Conservation (phyloP, 2,797 vertebrate species). For the Sebastes matsubarae region DNA sequence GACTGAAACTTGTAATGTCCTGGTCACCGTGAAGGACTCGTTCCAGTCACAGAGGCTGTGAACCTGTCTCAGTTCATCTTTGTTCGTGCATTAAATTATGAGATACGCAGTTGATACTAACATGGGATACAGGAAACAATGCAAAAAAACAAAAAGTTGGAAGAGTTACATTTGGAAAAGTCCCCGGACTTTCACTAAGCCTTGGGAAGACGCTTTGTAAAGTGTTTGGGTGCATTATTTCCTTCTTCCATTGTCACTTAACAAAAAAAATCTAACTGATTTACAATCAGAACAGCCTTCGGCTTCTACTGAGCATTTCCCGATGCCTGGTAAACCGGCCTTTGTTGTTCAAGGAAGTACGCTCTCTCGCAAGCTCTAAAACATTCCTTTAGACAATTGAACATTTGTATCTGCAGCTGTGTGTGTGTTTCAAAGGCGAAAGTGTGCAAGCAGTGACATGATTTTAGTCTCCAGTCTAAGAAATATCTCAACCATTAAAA, state of each 20-base stretch:
- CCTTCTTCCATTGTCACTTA: neutral
- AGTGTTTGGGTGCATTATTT: neutral
- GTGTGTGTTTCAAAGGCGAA: slow-evolving; percentile 23
- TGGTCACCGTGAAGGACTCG: neutral
- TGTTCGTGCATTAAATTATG: neutral
- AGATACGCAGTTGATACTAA: neutral
- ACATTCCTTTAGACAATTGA: slow-evolving; percentile 57
- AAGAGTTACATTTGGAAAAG: neutral
- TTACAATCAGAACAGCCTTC: slow-evolving; percentile 29
- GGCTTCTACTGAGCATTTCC: slow-evolving; percentile 35
- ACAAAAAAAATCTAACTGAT: slow-evolving; percentile 13
- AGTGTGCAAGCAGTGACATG: neutral
- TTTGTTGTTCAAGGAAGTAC: slow-evolving; percentile 59
- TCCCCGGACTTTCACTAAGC: neutral
- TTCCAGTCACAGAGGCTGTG: neutral
- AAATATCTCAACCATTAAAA: neutral
- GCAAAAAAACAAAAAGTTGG: neutral
- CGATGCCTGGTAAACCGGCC: slow-evolving; percentile 23
- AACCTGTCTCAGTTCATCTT: neutral
- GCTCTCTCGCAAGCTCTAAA: slow-evolving; percentile 20
- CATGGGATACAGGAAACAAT: neutral
- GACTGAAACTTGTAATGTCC: neutral
- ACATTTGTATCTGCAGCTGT: slow-evolving; percentile 32
- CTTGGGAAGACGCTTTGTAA: too few species aligned
- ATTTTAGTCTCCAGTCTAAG: neutral